A percentile compares a stretch with the other conserved stretches of the same genome.
These are phyloP conservation scores for Mactra quadrangularis DNA, from an alignment of 1,140 invertebrate species.

Conservation along the genomic window DNA sequence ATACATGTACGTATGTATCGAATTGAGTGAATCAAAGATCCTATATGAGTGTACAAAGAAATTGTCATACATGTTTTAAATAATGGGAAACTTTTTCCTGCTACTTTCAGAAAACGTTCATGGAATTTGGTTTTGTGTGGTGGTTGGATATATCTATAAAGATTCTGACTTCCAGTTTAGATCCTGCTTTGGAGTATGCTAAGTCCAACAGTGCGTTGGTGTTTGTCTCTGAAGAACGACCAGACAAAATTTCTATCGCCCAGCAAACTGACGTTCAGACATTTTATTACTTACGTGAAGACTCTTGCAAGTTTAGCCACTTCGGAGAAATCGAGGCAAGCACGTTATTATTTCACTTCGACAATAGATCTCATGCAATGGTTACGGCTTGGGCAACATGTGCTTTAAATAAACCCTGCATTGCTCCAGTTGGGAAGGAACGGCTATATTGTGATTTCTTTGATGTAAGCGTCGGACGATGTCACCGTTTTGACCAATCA, in stretches of 20 bases:
- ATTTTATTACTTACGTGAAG: constrained; percentile 26
- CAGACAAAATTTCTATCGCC: background rate
- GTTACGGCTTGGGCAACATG: constrained; percentile 33
- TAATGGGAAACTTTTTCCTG: too few species aligned
- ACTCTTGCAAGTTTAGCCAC: constrained; percentile 34
- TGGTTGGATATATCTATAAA: constrained; percentile 36
- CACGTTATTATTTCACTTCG: constrained; percentile 13
- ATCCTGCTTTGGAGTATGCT: background rate
- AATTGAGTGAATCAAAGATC: too few species aligned
- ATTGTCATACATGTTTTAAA: too few species aligned
- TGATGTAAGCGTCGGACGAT: constrained; percentile 5
- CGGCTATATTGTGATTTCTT: background rate
- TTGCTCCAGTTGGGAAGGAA: constrained; percentile 11
- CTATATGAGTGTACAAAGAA: too few species aligned
- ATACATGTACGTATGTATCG: too few species aligned
- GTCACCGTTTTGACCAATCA: constrained; percentile 51
- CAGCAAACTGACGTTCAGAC: constrained; percentile 17
- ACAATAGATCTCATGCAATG: background rate
- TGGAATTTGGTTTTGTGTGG: constrained; percentile 56
- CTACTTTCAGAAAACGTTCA: constrained; percentile 21
- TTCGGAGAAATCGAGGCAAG: constrained; percentile 26
- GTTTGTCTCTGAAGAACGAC: background rate
- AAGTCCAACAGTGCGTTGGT: constrained; percentile 7
- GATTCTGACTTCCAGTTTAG: background rate
- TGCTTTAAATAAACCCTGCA: constrained; percentile 36